Conservation (phyloP, 2,888 invertebrate species). For the Eretmocerus hayati region DNA sequence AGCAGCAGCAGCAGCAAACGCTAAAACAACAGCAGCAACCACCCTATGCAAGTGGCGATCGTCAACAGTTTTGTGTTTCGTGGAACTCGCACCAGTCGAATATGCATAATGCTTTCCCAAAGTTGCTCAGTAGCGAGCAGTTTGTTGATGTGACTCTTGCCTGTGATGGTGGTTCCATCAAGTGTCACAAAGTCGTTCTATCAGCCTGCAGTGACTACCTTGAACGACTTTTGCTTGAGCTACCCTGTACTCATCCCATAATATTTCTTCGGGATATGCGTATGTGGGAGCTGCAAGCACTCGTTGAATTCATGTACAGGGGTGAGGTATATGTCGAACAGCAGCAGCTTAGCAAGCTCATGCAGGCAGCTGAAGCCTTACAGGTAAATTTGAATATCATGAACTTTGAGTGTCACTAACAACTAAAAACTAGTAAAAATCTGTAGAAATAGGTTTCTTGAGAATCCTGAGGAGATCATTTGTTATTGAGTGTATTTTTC, state of each 20-base stretch:
- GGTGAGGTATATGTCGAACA: constrained; percentile 45
- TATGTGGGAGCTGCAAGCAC: constrained; percentile 45
- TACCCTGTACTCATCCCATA: constrained; percentile 80
- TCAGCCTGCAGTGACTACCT: constrained; percentile 81
- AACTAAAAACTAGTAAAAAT: too few relatives aligned
- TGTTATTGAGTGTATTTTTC: too few relatives aligned
- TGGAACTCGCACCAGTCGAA: constrained; percentile 81
- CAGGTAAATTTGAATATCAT: constrained; percentile 39
- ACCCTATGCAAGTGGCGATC: constrained; percentile 33
- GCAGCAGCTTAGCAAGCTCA: constrained; percentile 41
- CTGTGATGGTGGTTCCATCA: constrained; percentile 76
- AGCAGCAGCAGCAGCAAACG: too few relatives aligned
- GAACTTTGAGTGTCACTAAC: too few relatives aligned
- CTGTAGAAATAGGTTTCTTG: too few relatives aligned
- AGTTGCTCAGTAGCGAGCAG: constrained; percentile 66
- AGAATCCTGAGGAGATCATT: too few relatives aligned
- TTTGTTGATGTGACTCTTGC: constrained; percentile 84
- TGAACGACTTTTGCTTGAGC: constrained; percentile 72
- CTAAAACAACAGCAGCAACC: constrained; percentile 3
- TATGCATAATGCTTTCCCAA: constrained; percentile 70
- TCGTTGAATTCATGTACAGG: constrained; percentile 45
- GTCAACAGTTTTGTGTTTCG: constrained; percentile 64
- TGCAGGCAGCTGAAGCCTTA: constrained; percentile 44
- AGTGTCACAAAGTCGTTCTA: constrained; percentile 79
- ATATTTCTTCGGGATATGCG: constrained; percentile 73